phyloP scores from a whole-genome alignment of 2,888 invertebrate genomes.

The Pocota personata region DNA sequence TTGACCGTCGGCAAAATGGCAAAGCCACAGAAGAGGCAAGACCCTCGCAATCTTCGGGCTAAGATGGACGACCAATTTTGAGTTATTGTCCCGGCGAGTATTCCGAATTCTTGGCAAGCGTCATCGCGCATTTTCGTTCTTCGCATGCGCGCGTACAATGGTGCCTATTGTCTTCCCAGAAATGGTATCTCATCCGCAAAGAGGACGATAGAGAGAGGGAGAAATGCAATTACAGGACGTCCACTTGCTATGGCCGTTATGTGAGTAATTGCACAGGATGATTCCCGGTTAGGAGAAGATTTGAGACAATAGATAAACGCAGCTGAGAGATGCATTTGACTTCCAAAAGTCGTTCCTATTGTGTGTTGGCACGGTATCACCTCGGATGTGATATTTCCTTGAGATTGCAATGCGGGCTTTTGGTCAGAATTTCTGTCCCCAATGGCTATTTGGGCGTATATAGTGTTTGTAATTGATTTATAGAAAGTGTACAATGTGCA shows the following conservation, averaged over 20 bases:
- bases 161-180: constrained; percentile 66
- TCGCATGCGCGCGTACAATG: constrained; percentile 12
- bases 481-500: constrained; percentile 74
- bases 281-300: constrained; percentile 36
- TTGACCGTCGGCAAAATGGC: constrained; percentile 59
- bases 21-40: constrained; percentile 11
- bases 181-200: constrained; percentile 19
- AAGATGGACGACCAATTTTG: constrained; percentile 68
- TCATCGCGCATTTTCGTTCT: constrained; percentile 38
- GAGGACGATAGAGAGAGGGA: neutral
- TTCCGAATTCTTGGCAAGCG: constrained; percentile 65
- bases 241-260: constrained; percentile 44
- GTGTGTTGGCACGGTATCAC: constrained; percentile 18
- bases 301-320: constrained; percentile 60
- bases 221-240: constrained; percentile 62
- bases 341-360: constrained; percentile 42
- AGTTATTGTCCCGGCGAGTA: constrained; percentile 64
- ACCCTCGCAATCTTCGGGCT: constrained; percentile 34
- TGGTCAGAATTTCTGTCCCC: constrained; percentile 23
- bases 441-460: neutral
- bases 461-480: constrained; percentile 73
- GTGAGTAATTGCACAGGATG: constrained; percentile 66
- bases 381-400: constrained; percentile 20
- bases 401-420: constrained; percentile 24
- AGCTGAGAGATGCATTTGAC: constrained; percentile 21